These are phyloP conservation scores for Cepphus grylle DNA, from an alignment of 2,113 vertebrate species.

Conservation along the genomic window DNA sequence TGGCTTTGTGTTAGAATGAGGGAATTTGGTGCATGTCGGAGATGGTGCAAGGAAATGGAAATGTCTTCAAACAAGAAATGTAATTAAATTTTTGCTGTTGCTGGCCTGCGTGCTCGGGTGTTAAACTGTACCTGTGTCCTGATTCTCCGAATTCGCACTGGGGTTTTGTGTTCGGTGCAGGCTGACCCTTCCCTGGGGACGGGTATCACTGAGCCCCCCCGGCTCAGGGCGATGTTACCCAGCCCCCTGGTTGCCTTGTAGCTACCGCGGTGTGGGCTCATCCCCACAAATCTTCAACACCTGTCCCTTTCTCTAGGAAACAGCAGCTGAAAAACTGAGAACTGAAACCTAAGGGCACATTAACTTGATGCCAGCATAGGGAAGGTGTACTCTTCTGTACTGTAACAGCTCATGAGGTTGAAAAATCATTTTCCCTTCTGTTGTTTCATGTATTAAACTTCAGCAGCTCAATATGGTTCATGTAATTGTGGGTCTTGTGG, in stretches of 20 bases:
- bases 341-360: not conserved
- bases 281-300: not conserved
- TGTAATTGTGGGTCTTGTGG: not conserved
- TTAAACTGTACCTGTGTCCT: not conserved
- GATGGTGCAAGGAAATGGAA: not conserved
- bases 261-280: not conserved
- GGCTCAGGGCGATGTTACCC: fast-evolving
- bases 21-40: not conserved
- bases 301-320: not conserved
- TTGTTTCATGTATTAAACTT: not conserved
- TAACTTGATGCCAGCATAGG: not conserved
- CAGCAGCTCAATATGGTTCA: not conserved
- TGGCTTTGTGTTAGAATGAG: not conserved
- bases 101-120: not conserved
- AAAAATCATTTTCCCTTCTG: not conserved
- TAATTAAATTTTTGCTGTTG: not conserved
- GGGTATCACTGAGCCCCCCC: not conserved
- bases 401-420: not conserved
- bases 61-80: not conserved
- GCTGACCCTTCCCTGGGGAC: too few species aligned
- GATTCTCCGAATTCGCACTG: not conserved
- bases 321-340: not conserved
- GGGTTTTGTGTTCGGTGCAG: not conserved
- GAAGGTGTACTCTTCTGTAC: not conserved
- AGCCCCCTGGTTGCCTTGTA: not conserved